These are phyloP conservation scores for Chelonus formosanus DNA, from an alignment of 2,888 invertebrate species.

Conservation along the genomic window DNA sequence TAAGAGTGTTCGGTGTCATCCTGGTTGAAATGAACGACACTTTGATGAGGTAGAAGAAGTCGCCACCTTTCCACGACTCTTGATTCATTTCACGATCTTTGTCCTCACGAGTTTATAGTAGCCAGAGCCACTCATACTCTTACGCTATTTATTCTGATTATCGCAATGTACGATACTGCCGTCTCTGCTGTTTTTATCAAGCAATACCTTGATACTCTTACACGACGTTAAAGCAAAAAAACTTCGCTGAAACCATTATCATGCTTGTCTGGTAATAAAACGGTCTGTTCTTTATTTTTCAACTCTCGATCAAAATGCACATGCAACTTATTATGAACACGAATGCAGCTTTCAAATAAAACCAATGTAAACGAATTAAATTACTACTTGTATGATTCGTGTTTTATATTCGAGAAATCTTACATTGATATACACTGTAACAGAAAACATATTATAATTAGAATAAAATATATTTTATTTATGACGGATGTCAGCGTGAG, in stretches of 20 bases:
- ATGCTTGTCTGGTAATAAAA: constrained; percentile 42
- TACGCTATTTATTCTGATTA: constrained; percentile 14
- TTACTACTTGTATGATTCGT: not conserved
- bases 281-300: no score
- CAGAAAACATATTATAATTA: no score
- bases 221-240: constrained; percentile 22
- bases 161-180: constrained; percentile 42
- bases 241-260: constrained; percentile 51
- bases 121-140: not conserved
- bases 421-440: no score
- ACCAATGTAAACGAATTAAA: not conserved
- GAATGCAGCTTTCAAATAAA: constrained; percentile 5
- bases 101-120: not conserved
- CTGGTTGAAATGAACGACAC: constrained; percentile 52
- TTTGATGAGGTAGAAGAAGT: constrained; percentile 43
- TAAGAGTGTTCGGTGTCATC: constrained; percentile 61
- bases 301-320: no score
- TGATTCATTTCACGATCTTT: constrained; percentile 1
- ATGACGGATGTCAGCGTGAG: no score
- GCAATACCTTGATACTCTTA: constrained; percentile 10
- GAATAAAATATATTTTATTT: no score
- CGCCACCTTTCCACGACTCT: constrained; percentile 34
- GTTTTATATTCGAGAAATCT: no score
- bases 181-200: constrained; percentile 42
- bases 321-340: not conserved